Base-by-base conservation (phyloP, 2,113 vertebrate genomes). In the Phyllostomus discolor region DNA sequence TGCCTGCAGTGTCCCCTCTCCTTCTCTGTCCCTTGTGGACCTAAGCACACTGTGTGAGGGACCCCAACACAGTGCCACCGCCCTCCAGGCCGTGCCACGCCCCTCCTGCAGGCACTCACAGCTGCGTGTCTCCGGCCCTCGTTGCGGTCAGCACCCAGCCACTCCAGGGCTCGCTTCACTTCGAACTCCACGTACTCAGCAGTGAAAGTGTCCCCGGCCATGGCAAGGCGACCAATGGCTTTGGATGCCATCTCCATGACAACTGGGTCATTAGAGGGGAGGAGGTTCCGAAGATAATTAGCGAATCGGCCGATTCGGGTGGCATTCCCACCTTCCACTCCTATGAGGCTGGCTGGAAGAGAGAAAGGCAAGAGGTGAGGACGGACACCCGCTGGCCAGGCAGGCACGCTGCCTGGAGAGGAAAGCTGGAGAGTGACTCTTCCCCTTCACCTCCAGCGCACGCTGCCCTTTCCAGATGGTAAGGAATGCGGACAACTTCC, bases 231-330 rank as follows among this genome's bases (percentile, higher is more conserved):
- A 28, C 99, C 99, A 1, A 99, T 99, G 88, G 99, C 99, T 98
- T 99, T 99, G 84, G 99, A 99, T 9, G 99, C 99, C 99, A 99
- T 99, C 97, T 99, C 99, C 99, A 99, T 99, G 28, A 99, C 99
- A 54, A 99, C 99, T 0, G 99, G 98, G 97, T 99, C 99, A 43
- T 99, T 99, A 96, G 99, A 99, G 28, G 99, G 99, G 76, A 99
- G 98, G 78, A 99, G 99, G 98, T 99, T 99, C 83, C 99, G 99
- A 85, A 99, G 98, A 97, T 99, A 99, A 98, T 99, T 99, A 93
- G 99, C 99, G 91, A 99, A 99, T 72, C 99, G 99, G 98, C 99
- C 99, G 0, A 99, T 99, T 33, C 99, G 98, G 89, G 99, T 99
- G 98, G 99, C 99, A 87, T 99, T 99, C 41, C 99, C 99, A 69